Evolutionary conservation across 30 jellyfish, hydroid and myxozoan genomes (phyloP), one percentile per base, ranked within the genome.

Genomic region (Haliclystus octoradiatus): DNA sequence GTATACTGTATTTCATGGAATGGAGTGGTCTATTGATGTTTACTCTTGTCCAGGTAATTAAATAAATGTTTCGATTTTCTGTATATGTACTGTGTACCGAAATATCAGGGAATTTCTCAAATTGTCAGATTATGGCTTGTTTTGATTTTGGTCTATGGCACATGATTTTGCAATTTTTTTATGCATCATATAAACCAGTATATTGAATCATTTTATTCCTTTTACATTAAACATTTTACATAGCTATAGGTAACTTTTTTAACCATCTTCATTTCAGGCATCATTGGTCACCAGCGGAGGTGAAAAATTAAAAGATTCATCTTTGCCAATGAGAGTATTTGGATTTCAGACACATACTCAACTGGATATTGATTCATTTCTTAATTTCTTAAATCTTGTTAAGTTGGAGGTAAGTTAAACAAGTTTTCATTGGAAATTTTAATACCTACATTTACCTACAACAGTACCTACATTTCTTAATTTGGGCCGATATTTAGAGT

Each of bases 341-440:
- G 97, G 97, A 26, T 88, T 71, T 65, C 97, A 70, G 28, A 73
- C 94, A 0, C 93, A 88, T 73, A 80, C 97, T 2, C 94, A 88
- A 34, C 68, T 76, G 49, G 97, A 88, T 50, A 80, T 88, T 61
- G 97, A 88, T 68, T 88, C 97, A 1, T 88, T 88, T 49, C 73
- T 88, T 15, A 88, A 77, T 32, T 88, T 88, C 46, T 34, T 88
- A 4, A 68, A 80, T 72, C 69, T 71, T 76, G 93, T 81, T 15
- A 85, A 81, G 28, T 60, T 88, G 27, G 76, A 88, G 97, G 97
- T 88, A 63, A 28, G 33, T 47, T 14, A 14, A 12, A 0, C 0
- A n/a, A n/a, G n/a, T n/a, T n/a, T n/a, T n/a, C n/a, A n/a, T n/a
- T n/a, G n/a, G n/a, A n/a, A n/a, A n/a, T n/a, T n/a, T n/a, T n/a